Base-by-base conservation (phyloP, 2,888 invertebrate species). In the Gymnocheta viridis region DNA sequence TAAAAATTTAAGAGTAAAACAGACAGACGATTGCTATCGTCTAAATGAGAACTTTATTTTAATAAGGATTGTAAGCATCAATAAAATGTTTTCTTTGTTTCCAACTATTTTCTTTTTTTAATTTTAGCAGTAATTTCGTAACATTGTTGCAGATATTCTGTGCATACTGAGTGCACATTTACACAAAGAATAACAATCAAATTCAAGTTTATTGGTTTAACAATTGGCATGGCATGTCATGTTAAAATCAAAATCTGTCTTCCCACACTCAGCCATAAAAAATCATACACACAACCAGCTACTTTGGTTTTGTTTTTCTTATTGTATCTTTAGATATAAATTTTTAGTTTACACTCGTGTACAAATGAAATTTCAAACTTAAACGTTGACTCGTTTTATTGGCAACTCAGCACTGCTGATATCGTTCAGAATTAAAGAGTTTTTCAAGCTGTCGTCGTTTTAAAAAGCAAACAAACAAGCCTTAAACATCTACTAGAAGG, bases 221-320 rank as follows among this genome's bases (percentile, higher is more conserved):
- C 76, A 81, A 84, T 81, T 81, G 84, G 79, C 80, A 81, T 84
- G 81, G 49, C 84, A 84, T 84, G 80, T 80, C 77, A 81, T 77
- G 81, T 84, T 84, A 73, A 81, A 84, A 81, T 81, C 77, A 80
- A 84, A 84, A 81, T 77, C 72, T 69, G 67, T 81, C 84, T 80
- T 84, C 84, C 84, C 84, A 84, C 84, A 84, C 81, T 81, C 72
- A 29, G 62, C 32, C 38, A 41, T 58, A 41, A 17, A 62, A 38
- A 22, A 44, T 3, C 17, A 29, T 29, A 27, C 41, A 51, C 38
- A 66, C 76, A 83, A 74, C 60, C 69, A 73, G 24, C 49, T 66
- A 49, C 44, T 47, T 64, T 32, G 24, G 24, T 27, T 69, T 19
- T 66, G 17, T 44, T 66, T 35, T 76, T 41, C 4, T 32, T 41